A percentile compares a stretch with the other conserved stretches of the same genome.
These are phyloP conservation scores for Pangasianodon gigas DNA, from an alignment of 2,113 vertebrate genomes.

Conservation along the genomic window DNA sequence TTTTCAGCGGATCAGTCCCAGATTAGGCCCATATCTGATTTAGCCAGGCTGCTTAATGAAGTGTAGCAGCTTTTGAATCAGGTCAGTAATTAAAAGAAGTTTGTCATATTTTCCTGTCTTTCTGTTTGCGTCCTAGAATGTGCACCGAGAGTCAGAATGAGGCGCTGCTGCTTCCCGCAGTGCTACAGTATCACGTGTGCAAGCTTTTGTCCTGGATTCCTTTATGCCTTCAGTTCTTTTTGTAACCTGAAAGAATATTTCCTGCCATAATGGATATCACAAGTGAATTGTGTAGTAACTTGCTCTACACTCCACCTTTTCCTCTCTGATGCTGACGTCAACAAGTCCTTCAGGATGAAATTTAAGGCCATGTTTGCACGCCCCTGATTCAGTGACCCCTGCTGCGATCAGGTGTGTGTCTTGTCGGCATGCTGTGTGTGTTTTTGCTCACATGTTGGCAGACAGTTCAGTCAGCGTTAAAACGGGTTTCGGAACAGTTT, in stretches of 20 bases:
- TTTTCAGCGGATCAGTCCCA: background rate
- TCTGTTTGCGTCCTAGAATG: background rate
- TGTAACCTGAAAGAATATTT: background rate
- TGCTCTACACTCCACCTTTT: background rate
- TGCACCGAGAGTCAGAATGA: conserved; percentile 17
- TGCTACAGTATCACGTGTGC: background rate
- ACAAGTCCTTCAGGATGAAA: conserved; percentile 2
- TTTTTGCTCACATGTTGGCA: background rate
- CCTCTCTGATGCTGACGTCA: background rate
- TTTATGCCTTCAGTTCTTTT: background rate
- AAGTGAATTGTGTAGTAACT: conserved; percentile 33
- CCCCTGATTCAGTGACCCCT: background rate
- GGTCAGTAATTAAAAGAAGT: conserved; percentile 21
- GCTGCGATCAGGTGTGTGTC: conserved; percentile 45
- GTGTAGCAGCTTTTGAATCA: background rate
- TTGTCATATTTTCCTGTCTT: conserved; percentile 1
- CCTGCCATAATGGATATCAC: background rate
- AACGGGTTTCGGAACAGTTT: background rate
- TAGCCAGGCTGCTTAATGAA: conserved; percentile 4
- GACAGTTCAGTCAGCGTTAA: background rate
- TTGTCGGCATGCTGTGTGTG: background rate
- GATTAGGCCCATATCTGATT: background rate
- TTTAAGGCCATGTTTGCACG: background rate
- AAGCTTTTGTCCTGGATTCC: background rate
- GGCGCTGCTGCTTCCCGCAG: background rate